phyloP scores from a whole-genome alignment of 2,113 vertebrate species.

The Empidonax alnorum region DNA sequence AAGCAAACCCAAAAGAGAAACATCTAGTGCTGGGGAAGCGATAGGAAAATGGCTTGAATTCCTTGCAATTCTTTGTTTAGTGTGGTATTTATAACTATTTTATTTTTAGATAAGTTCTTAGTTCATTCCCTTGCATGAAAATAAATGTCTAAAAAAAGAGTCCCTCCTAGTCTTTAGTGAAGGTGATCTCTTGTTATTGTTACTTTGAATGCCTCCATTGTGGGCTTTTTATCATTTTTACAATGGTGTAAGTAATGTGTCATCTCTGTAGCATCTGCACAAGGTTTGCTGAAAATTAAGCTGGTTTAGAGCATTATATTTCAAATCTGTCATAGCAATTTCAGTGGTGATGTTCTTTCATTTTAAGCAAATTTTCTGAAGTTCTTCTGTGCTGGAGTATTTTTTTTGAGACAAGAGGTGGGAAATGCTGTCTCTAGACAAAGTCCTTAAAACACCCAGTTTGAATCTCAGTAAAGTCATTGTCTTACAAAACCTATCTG shows the following conservation, averaged over 20 bases:
- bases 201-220: constrained; percentile 39
- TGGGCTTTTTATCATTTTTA: constrained; percentile 64
- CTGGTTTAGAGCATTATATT: constrained; percentile 54
- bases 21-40: background rate
- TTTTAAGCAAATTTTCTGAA: constrained; percentile 25
- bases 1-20: background rate
- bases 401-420: background rate
- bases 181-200: constrained; percentile 43
- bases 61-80: background rate
- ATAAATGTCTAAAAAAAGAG: background rate
- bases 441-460: background rate
- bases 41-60: background rate
- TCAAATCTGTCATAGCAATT: constrained; percentile 53
- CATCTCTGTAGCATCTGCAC: constrained; percentile 28
- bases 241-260: constrained; percentile 33
- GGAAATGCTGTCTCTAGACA: background rate
- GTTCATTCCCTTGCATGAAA: background rate
- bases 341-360: background rate
- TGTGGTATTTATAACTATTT: background rate
- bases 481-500: background rate
- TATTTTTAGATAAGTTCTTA: background rate
- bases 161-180: background rate
- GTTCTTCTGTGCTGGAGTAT: background rate
- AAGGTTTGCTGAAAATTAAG: constrained; percentile 52
- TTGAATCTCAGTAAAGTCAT: background rate